Conservation (phyloP, 2,797 vertebrate species). For the Denticeps clupeoides region DNA sequence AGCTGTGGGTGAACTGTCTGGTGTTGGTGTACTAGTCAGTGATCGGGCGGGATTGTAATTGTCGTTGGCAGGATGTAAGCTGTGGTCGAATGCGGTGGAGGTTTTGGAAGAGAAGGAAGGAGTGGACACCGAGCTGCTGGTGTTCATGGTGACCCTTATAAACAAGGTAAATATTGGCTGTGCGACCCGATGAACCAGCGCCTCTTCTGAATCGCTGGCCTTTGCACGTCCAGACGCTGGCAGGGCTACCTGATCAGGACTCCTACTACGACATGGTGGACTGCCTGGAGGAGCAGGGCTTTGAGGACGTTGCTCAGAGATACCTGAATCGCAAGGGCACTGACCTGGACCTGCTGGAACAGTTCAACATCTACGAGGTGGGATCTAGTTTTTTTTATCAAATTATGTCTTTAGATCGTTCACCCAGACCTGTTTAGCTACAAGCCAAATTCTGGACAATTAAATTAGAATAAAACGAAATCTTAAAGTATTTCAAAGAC, state of each 20-base stretch:
- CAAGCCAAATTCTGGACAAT: too few relatives aligned
- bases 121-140: conserved; percentile 87
- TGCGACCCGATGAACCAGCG: too few relatives aligned
- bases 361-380: conserved; percentile 97
- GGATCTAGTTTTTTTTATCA: background rate
- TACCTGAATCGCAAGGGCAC: conserved; percentile 87
- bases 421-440: background rate
- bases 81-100: conserved; percentile 88
- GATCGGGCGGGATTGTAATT: too few relatives aligned
- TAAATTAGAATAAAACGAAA: too few relatives aligned
- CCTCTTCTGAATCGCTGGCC: too few relatives aligned
- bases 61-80: conserved; percentile 62
- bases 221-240: too few relatives aligned
- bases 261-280: conserved; percentile 93
- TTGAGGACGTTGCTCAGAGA: conserved; percentile 74
- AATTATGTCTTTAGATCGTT: background rate
- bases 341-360: conserved; percentile 88
- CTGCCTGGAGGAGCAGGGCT: conserved; percentile 87
- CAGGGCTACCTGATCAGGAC: conserved; percentile 87
- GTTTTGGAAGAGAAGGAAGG: conserved; percentile 94
- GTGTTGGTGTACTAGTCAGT: too few relatives aligned
- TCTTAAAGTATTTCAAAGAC: too few relatives aligned
- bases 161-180: conserved; percentile 96
- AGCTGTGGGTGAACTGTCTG: background rate
- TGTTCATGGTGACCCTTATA: conserved; percentile 88